Evolutionary conservation across 2,888 invertebrate species (phyloP).

Genomic region (Lepidochrysops patricia): DNA sequence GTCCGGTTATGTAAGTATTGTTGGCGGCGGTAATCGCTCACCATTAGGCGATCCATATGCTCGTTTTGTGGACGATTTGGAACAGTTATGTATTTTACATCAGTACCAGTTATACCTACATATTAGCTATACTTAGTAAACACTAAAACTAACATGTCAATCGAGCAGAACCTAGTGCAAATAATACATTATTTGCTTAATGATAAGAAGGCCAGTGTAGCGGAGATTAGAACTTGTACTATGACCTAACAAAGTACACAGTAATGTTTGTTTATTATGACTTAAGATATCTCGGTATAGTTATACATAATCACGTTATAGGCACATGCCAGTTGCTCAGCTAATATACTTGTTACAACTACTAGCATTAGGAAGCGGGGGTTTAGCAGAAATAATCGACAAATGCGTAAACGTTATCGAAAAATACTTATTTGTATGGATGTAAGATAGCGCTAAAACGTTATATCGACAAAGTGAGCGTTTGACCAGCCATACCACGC

Average conservation of each 20-base stretch:
- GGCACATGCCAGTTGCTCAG: background rate
- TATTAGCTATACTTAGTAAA: background rate
- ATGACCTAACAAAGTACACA: conserved; percentile 5
- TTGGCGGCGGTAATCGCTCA: too few species aligned
- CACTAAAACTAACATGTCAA: background rate
- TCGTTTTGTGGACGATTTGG: too few species aligned
- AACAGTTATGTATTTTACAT: background rate
- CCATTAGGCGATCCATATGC: too few species aligned
- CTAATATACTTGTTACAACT: background rate
- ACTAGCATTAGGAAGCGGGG: too few species aligned
- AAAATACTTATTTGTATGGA: too few species aligned
- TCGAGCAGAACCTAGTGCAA: background rate
- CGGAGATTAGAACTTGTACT: background rate
- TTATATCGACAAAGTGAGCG: too few species aligned
- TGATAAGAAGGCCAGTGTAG: background rate
- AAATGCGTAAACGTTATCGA: too few species aligned
- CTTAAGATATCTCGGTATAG: background rate
- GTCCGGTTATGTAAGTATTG: too few species aligned
- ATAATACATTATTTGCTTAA: background rate
- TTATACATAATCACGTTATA: background rate
- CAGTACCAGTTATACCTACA: background rate
- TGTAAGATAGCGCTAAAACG: too few species aligned
- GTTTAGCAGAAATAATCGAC: too few species aligned
- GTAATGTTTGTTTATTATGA: background rate
- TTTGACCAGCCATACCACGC: too few species aligned